Conservation (phyloP, 1,140 invertebrate species). For the Drosophila pectinifera region DNA sequence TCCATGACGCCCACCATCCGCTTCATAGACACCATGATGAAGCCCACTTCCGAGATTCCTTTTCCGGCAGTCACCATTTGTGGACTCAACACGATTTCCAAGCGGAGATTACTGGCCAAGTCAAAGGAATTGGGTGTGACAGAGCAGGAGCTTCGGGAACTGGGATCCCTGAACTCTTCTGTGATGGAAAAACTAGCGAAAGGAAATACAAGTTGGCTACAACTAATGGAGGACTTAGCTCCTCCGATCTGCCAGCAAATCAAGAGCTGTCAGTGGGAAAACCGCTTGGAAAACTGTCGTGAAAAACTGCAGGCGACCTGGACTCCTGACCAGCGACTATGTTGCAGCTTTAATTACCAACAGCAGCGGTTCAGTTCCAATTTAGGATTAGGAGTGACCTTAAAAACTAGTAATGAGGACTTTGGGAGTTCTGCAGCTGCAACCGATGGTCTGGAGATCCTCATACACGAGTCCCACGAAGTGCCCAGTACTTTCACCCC, state of each 20-base stretch:
- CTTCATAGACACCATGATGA: conserved; percentile 88
- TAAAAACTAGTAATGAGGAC: conserved; percentile 85
- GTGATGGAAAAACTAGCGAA: not conserved
- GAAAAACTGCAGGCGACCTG: conserved; percentile 86
- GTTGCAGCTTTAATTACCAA: conserved; percentile 88
- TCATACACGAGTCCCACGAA: conserved; percentile 87
- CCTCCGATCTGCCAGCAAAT: conserved; percentile 86
- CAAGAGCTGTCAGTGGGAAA: conserved; percentile 88
- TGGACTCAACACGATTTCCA: conserved; percentile 69
- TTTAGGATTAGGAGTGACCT: conserved; percentile 86
- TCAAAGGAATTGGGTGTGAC: conserved; percentile 17
- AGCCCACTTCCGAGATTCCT: conserved; percentile 81
- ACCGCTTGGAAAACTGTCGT: conserved; percentile 85
- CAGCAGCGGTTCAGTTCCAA: conserved; percentile 62
- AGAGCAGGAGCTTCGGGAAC: conserved; percentile 1
- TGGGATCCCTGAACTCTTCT: conserved; percentile 23
- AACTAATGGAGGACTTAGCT: conserved; percentile 79
- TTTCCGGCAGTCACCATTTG: conserved; percentile 90
- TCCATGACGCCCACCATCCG: conserved; percentile 84
- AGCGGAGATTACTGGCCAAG: conserved; percentile 1
- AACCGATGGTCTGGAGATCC: conserved; percentile 51
- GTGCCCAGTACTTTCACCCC: conserved; percentile 86
- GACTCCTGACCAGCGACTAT: conserved; percentile 86
- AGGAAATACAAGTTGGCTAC: conserved; percentile 35
- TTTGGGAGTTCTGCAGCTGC: conserved; percentile 72